Base-by-base conservation (phyloP, 2,113 vertebrate species). In the Ciconia stormi region DNA sequence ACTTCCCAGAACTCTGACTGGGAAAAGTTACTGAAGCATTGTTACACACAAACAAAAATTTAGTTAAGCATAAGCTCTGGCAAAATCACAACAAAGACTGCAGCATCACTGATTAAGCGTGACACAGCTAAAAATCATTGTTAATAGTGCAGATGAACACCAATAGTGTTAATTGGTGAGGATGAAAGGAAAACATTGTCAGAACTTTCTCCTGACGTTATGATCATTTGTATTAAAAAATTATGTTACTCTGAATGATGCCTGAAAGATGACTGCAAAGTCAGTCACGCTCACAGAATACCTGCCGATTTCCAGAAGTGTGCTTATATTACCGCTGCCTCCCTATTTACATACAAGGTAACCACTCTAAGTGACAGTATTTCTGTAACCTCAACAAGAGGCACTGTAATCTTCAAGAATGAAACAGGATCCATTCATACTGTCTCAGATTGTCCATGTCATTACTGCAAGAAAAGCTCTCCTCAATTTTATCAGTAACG, bases 81-180 rank as follows among this genome's bases (percentile, higher is more conserved):
- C 14, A 65, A 61, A 82, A n/a, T 46, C 47, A 36, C 12, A 87
- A 55, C 16, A 44, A 61, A 52, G 46, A 79, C 21, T 27, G 56
- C 18, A 79, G n/a, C 26, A 63, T 71, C n/a, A 55, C 34, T 63
- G n/a, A 79, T 29, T 27, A 74, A 56, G 19, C 0, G 0, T 21
- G 30, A 76, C 18, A 81, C 21, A 78, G 30, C 15, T 78, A 50
- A 94, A 81, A 87, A 34, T 15, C 16, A 40, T 1, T 82, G 16
- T 55, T 67, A 58, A 16, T 15, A 59, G 38, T 38, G 38, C 38
- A 38, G 38, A 38, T 38, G 38, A 38, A 38, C 38, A 38, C 38
- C 38, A 38, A 38, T 38, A 38, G 8, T 38, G 38, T 38, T 38
- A 38, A 38, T 9, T 38, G 38, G 38, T 38, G 38, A 38, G 38